Evolutionary conservation across 2,797 vertebrate genomes (phyloP).

Genomic region (Halcyon badia): DNA sequence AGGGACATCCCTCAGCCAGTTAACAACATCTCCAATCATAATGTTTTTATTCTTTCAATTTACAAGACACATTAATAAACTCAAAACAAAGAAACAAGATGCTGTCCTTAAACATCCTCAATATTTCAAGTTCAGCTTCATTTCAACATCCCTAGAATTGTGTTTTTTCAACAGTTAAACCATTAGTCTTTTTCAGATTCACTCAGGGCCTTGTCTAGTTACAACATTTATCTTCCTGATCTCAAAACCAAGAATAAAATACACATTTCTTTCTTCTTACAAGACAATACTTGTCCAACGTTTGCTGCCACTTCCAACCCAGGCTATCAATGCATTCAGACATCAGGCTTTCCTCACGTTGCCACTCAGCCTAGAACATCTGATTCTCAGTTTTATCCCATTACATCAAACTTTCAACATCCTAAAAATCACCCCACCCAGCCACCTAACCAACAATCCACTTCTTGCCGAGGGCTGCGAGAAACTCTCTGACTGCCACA

Average conservation of each 20-base stretch:
- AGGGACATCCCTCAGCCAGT: not conserved
- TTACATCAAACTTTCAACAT: not conserved
- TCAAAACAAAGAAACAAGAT: slow-evolving; percentile 6
- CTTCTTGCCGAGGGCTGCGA: not conserved
- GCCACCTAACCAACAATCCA: not conserved
- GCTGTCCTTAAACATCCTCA: slow-evolving; percentile 6
- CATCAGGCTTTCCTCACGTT: not conserved
- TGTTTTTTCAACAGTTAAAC: not conserved
- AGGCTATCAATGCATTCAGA: not conserved
- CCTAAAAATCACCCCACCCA: too few species aligned
- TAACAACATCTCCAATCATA: not conserved
- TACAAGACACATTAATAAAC: not conserved
- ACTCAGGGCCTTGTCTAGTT: not conserved
- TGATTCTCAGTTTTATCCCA: not conserved
- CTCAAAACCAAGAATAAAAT: not conserved
- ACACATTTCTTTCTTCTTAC: not conserved
- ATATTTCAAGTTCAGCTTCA: not conserved
- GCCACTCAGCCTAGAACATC: not conserved
- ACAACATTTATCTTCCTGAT: not conserved
- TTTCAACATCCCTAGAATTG: not conserved
- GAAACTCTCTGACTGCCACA: not conserved
- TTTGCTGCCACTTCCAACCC: fast-evolving
- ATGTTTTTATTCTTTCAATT: not conserved
- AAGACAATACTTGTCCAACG: not conserved
- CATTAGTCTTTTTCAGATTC: slow-evolving; percentile 7